These are phyloP conservation scores for Aphaenogaster rudis DNA, from an alignment of 1,140 invertebrate species.

Conservation along the genomic window DNA sequence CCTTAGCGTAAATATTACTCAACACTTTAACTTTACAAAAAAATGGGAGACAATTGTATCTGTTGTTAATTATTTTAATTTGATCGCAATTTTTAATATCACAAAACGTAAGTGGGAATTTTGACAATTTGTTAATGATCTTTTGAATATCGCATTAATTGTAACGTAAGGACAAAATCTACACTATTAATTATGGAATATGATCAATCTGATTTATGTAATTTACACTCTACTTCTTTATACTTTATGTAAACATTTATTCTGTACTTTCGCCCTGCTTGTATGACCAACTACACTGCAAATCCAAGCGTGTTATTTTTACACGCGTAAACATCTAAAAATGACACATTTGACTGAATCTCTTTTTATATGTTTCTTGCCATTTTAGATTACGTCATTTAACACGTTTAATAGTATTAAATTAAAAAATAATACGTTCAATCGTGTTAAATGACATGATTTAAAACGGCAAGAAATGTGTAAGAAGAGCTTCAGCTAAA, in stretches of 20 bases:
- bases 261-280: conserved; percentile 65
- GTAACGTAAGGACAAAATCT: background rate
- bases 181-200: conserved; percentile 26
- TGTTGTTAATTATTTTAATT: background rate
- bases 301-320: too few relatives aligned
- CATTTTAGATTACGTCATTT: too few relatives aligned
- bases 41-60: too few relatives aligned
- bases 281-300: conserved; percentile 2
- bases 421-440: too few relatives aligned
- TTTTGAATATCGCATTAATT: background rate
- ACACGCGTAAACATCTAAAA: too few relatives aligned
- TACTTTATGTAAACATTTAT: background rate
- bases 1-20: background rate
- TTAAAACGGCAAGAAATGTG: too few relatives aligned
- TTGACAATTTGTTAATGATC: background rate
- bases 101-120: background rate
- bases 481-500: too few relatives aligned
- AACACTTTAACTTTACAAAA: background rate
- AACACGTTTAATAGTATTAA: too few relatives aligned
- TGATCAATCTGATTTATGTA: conserved; percentile 8
- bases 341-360: too few relatives aligned
- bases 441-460: too few relatives aligned
- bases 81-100: background rate
- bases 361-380: too few relatives aligned
- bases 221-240: background rate